Evolutionary conservation across 1,140 invertebrate species (phyloP).

Genomic region (Caenorhabditis brenneri): DNA sequence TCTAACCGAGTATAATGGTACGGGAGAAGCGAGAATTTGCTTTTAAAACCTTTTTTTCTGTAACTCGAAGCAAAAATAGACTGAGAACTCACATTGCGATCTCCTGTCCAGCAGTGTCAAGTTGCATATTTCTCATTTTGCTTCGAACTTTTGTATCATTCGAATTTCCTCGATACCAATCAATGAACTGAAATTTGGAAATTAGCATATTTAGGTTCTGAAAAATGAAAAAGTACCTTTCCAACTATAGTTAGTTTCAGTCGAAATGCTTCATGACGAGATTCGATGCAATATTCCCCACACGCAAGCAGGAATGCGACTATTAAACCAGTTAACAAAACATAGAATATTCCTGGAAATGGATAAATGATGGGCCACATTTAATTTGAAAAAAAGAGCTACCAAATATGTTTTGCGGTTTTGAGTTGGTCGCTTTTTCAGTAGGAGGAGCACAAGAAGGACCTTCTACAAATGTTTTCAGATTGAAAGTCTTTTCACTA

Average conservation of each 20-base stretch:
- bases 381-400: no score
- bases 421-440: constrained; percentile 43
- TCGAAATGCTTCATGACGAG: constrained; percentile 56
- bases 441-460: constrained; percentile 42
- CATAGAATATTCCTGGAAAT: constrained; percentile 67
- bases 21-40: constrained; percentile 24
- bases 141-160: constrained; percentile 15
- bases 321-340: constrained; percentile 63
- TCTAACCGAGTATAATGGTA: constrained; percentile 22
- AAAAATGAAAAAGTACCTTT: constrained; percentile 18
- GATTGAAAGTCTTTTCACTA: background rate
- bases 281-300: constrained; percentile 62
- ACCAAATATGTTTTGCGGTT: constrained; percentile 53
- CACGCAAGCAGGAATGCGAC: constrained; percentile 61
- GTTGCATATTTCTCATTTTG: constrained; percentile 47
- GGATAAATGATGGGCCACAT: background rate
- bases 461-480: constrained; percentile 37
- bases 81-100: constrained; percentile 5
- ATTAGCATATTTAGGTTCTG: background rate
- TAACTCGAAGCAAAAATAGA: background rate
- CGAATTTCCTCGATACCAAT: constrained; percentile 17
- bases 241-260: constrained; percentile 57
- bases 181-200: constrained; percentile 27
- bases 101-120: constrained; percentile 52
- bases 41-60: background rate